Conservation (phyloP, 2,888 invertebrate species). For the Cepaea hortensis region DNA sequence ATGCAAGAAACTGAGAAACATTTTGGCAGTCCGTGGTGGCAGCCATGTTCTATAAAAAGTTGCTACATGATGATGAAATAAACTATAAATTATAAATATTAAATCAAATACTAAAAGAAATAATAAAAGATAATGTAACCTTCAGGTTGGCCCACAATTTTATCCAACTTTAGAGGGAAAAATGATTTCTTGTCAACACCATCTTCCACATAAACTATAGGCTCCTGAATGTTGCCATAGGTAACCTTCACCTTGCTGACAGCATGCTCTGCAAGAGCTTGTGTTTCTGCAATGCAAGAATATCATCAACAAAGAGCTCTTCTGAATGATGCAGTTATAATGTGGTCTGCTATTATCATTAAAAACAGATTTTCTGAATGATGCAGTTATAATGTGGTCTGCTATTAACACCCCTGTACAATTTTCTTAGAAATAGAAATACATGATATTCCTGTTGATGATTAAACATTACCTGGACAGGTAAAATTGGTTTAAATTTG, state of each 20-base stretch:
- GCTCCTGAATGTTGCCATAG: constrained; percentile 65
- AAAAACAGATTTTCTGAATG: neutral
- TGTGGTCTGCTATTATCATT: too few species aligned
- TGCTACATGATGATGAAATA: too few species aligned
- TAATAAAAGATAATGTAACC: constrained; percentile 31
- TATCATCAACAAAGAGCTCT: neutral
- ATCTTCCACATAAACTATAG: constrained; percentile 67
- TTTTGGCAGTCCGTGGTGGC: too few species aligned
- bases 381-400: neutral
- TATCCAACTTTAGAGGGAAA: constrained; percentile 27
- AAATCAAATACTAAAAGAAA: neutral
- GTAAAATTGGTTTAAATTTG: too few species aligned
- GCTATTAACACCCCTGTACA: too few species aligned
- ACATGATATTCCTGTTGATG: too few species aligned
- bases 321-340: too few species aligned
- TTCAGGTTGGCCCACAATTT: constrained; percentile 47
- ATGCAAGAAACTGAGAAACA: too few species aligned
- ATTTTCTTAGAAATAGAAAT: too few species aligned
- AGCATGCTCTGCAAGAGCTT: constrained; percentile 61
- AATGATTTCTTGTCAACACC: constrained; percentile 60
- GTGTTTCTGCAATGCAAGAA: constrained; percentile 43
- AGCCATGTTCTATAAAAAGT: too few species aligned
- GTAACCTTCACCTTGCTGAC: constrained; percentile 67
- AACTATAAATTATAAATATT: neutral
- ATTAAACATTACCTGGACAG: too few species aligned